Evolutionary conservation across 53 echinoderm and acorn worm genomes (phyloP), one percentile per base, ranked within the genome.

Genomic region (Holothuria scabra): DNA sequence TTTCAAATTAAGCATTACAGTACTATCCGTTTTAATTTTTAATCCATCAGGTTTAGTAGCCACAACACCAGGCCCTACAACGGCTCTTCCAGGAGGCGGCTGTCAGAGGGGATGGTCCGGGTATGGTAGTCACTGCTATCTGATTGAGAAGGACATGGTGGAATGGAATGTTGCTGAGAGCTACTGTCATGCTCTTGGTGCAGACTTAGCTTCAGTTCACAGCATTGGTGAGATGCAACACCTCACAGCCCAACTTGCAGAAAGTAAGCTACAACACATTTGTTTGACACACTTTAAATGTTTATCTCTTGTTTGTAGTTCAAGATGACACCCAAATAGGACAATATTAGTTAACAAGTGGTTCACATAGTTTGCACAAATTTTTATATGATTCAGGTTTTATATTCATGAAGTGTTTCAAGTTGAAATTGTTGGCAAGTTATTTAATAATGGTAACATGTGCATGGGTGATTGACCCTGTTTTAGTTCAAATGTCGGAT

Each of bases 81-180:
- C 82, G 5, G 23, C 63, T 12, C 25, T 81, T 12, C 91, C 91
- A 34, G 88, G 88, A 12, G 49, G 79, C 19, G 55, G 80, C 22
- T 91, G 91, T 38, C 88, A 80, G 5, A 69, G 48, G 63, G 91
- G 87, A 7, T 91, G 91, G 91, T 83, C 76, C 14, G 85, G 91
- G 30, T 88, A 85, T 55, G 91, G 85, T 2, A 62, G 82, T 16
- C 87, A 85, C 48, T 91, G 91, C 41, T 91, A 84, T 85, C 70
- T 84, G 46, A 87, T 91, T 19, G 88, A 91, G 66, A 63, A 64
- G 64, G 91, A 91, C 67, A 31, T 62, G 64, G 83, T 82, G 0
- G 80, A 63, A 6, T 91, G 91, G 91, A 28, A 24, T 3, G 46
- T 66, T 11, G 91, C 91, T 16, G 23, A 23, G 23, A 69, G 70